A percentile compares a stretch with the other conserved stretches of the same genome.
These are phyloP conservation scores for Macroglossus sobrinus DNA, from an alignment of 2,113 vertebrate species.

Conservation along the genomic window DNA sequence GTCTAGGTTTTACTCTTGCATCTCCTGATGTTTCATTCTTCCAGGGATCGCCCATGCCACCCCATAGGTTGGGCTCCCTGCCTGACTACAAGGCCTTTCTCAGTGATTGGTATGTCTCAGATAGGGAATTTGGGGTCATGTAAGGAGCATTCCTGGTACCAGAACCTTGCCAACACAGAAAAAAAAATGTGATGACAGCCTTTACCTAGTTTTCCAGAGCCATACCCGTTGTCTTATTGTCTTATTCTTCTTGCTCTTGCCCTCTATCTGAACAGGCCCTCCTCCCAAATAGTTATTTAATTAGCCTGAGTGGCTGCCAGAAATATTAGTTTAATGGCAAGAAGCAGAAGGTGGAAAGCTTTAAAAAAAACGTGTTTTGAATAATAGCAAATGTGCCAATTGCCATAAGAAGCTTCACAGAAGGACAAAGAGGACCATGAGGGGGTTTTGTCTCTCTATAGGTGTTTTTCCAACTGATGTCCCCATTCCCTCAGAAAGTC, in stretches of 20 bases:
- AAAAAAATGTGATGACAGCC: not conserved
- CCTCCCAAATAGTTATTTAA: slow-evolving; percentile 49
- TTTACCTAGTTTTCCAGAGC: not conserved
- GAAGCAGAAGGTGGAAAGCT: not conserved
- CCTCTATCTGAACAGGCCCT: slow-evolving; percentile 43
- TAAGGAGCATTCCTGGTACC: not conserved
- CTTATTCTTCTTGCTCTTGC: slow-evolving; percentile 18
- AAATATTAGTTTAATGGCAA: not conserved
- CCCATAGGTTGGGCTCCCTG: not conserved
- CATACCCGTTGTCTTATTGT: not conserved
- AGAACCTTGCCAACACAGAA: not conserved
- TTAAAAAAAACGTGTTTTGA: not conserved
- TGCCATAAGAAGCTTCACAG: not conserved
- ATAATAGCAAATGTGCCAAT: slow-evolving; percentile 18
- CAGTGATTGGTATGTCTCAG: not conserved
- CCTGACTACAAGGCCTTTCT: not conserved
- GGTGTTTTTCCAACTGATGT: not conserved
- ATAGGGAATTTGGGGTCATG: not conserved
- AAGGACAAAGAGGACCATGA: not conserved
- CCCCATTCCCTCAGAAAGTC: not conserved
- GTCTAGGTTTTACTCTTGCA: not conserved
- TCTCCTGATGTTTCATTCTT: not conserved
- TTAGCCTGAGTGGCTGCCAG: slow-evolving; percentile 33
- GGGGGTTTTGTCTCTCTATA: not conserved
- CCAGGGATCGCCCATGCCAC: not conserved